A percentile compares a stretch with the other conserved stretches of the same genome.
Evolutionary conservation across 2,113 vertebrate species (phyloP).

Genomic region (Sorex araneus): DNA sequence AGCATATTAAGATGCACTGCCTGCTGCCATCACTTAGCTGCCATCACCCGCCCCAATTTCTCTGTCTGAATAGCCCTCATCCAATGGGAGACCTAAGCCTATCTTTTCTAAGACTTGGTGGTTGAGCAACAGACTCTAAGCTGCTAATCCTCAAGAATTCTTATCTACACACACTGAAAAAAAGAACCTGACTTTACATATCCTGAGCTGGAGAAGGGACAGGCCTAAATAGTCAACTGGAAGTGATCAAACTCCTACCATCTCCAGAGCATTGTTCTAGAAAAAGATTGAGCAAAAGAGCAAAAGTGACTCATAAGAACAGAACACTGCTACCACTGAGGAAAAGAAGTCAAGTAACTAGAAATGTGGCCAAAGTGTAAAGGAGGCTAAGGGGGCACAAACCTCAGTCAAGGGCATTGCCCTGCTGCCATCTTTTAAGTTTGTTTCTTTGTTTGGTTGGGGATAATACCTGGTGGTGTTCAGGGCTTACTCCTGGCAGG

Average conservation of each 20-base stretch:
- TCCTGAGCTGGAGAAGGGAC: not conserved
- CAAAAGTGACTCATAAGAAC: not conserved
- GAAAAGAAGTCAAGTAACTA: not conserved
- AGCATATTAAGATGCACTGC: not conserved
- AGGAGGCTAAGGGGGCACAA: not conserved
- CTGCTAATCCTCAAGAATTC: not conserved
- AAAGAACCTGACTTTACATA: conserved; percentile 4
- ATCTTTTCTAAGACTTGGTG: not conserved
- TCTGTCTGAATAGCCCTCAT: not conserved
- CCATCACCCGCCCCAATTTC: not conserved
- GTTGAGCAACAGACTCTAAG: not conserved
- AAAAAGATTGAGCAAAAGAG: not conserved
- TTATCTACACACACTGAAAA: not conserved
- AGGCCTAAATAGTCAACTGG: not conserved
- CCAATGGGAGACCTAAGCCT: not conserved
- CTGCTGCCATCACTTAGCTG: not conserved
- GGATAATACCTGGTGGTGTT: too few relatives aligned
- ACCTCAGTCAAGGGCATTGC: not conserved
- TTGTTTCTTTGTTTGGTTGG: too few relatives aligned
- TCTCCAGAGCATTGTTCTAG: not conserved
- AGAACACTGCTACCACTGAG: not conserved
- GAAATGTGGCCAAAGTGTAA: not conserved
- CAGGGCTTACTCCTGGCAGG: too few relatives aligned
- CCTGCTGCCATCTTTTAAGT: not conserved
- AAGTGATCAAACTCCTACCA: not conserved